Base-by-base conservation (phyloP, 2,113 vertebrate genomes). In the Bostrychus sinensis region DNA sequence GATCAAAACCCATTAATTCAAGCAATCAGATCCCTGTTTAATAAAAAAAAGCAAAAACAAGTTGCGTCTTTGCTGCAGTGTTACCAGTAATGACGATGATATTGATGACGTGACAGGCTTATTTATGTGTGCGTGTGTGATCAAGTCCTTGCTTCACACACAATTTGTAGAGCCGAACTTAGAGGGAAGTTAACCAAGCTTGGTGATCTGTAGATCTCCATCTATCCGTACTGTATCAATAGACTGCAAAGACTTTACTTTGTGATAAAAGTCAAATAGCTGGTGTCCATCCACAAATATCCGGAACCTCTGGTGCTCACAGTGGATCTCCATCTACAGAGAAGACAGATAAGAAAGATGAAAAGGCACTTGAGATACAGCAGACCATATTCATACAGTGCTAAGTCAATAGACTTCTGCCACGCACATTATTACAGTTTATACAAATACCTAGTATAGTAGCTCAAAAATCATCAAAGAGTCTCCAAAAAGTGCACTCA, bases 201-300 rank as follows among this genome's bases (percentile, higher is more conserved):
- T 99, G 65, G 97, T 99, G 90, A 99, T 95, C 78, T 97, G 95
- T 82, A 99, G 93, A 72, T 96, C 95, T 80, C 97, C 97, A 0
- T 93, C 94, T 91, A 99, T 99, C 89, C 94, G 95, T 89, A 99
- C 95, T 16, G 95, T 95, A 87, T 99, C 94, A 77, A 99, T 98
- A 17, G 96, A 92, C 37, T 93, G 77, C 83, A 99, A 93, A 12
- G 94, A 94, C 91, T 95, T 94, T 63, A 99, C 92, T 89, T 96
- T 97, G 85, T 99, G 97, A 87, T 96, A 98, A 95, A 98, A 99
- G 94, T 99, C 97, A 94, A 98, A 99, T 74, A 99, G 96, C 88
- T 95, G 95, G 82, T 99, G 96, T 93, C 97, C 96, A 36, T 99
- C 97, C 88, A 99, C 95, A 86, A 98, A 97, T 91, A 99, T 93